Percentiles rank a stretch among this genome's conserved stretches.
phyloP scores from a whole-genome alignment of 2,888 invertebrate species.

The Lamellibrachia columna region DNA sequence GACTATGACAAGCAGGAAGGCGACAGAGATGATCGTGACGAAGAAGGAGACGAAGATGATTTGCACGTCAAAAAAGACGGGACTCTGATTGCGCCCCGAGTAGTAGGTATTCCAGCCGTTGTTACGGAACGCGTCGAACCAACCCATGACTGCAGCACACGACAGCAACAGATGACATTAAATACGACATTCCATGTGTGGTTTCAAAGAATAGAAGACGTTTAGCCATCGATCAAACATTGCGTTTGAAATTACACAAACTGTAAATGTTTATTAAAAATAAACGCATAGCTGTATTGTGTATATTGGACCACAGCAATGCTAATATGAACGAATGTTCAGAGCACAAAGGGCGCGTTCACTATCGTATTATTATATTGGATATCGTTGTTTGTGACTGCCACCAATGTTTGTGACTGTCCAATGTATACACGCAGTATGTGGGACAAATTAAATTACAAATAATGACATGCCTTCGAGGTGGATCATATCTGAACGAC shows the following conservation, averaged over 20 bases:
- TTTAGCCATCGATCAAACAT: not conserved
- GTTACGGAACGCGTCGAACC: constrained; percentile 39
- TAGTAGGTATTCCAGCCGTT: constrained; percentile 40
- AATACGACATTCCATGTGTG: not conserved
- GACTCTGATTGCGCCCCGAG: constrained; percentile 24
- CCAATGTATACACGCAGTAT: no score
- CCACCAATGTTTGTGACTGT: no score
- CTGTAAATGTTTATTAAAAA: no score
- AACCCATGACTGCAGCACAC: constrained; percentile 32
- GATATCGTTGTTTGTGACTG: no score
- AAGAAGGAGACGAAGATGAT: constrained; percentile 30
- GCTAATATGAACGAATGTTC: no score
- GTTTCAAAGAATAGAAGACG: no score
- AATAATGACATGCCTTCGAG: not conserved
- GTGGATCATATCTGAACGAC: not conserved
- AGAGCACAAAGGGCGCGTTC: no score
- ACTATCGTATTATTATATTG: no score
- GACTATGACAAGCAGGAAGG: constrained; percentile 35
- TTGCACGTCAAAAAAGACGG: constrained; percentile 31
- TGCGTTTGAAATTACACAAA: no score
- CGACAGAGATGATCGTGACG: constrained; percentile 29
- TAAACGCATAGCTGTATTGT: no score
- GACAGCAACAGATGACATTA: not conserved
- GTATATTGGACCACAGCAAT: no score
- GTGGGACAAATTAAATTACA: not conserved